Percentiles rank a stretch among this genome's conserved stretches.
Conservation (phyloP, 2,113 vertebrate genomes). For the Poeciliopsis turrubarensis region DNA sequence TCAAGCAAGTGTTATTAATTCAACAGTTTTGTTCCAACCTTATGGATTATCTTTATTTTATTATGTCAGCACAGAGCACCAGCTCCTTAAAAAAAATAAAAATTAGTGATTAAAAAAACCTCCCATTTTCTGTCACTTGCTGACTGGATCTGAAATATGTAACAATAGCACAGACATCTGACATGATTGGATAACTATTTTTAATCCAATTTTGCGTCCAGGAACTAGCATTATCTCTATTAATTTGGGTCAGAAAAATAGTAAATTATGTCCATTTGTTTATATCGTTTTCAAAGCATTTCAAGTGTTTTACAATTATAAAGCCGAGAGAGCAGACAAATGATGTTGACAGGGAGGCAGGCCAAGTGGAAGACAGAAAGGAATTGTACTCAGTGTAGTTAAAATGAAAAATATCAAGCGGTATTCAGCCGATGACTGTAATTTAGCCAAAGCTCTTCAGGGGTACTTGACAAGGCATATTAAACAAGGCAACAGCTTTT, state of each 20-base stretch:
- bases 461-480: slow-evolving; percentile 59
- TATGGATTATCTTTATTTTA: too few species aligned
- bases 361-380: slow-evolving; percentile 64
- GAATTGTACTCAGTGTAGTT: slow-evolving; percentile 52
- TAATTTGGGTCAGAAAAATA: slow-evolving; percentile 37
- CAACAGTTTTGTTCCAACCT: too few species aligned
- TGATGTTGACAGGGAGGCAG: slow-evolving; percentile 56
- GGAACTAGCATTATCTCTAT: slow-evolving; percentile 25
- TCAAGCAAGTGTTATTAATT: too few species aligned
- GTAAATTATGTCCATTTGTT: slow-evolving; percentile 54
- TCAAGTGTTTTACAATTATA: slow-evolving; percentile 68
- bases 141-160: background rate
- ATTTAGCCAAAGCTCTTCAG: slow-evolving; percentile 68
- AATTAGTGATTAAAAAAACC: background rate
- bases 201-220: slow-evolving; percentile 8
- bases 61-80: background rate
- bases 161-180: background rate
- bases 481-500: slow-evolving; percentile 46
- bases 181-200: slow-evolving; percentile 18
- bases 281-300: slow-evolving; percentile 54
- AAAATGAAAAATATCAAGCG: slow-evolving; percentile 66
- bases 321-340: slow-evolving; percentile 63
- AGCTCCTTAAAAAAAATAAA: background rate
- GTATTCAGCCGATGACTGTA: slow-evolving; percentile 64
- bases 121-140: background rate